A percentile compares a stretch with the other conserved stretches of the same genome.
phyloP scores from a whole-genome alignment of 2,888 invertebrate genomes.

The Dione vanillae region DNA sequence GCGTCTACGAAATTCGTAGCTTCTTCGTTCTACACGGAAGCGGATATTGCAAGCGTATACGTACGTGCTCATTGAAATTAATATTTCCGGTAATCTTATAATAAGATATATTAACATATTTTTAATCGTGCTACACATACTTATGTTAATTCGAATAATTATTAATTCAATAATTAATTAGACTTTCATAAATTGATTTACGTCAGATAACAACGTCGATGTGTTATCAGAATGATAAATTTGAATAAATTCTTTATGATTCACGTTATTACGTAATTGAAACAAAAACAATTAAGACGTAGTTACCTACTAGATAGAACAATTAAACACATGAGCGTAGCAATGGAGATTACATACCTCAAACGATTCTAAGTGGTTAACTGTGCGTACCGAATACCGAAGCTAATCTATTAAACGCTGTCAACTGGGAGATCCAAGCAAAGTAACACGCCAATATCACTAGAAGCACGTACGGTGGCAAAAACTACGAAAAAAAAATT shows the following conservation, averaged over 20 bases:
- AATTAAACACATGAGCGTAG: constrained; percentile 48
- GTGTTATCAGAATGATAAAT: constrained; percentile 12
- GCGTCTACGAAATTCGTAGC: constrained; percentile 76
- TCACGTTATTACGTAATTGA: constrained; percentile 39
- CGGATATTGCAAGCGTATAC: constrained; percentile 34
- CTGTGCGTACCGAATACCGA: constrained; percentile 53
- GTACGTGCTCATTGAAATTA: constrained; percentile 17
- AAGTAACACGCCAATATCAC: constrained; percentile 27
- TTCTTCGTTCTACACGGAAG: constrained; percentile 52
- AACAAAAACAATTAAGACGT: constrained; percentile 40
- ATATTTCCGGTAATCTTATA: constrained; percentile 34
- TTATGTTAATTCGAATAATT: constrained; percentile 10
- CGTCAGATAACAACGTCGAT: constrained; percentile 17
- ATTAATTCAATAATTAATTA: constrained; percentile 26
- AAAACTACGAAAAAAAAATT: constrained; percentile 33
- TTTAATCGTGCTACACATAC: constrained; percentile 9
- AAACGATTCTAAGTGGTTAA: constrained; percentile 55
- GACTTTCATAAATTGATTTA: constrained; percentile 19
- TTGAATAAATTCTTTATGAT: constrained; percentile 28
- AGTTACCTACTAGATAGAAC: constrained; percentile 20
- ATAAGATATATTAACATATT: constrained; percentile 7
- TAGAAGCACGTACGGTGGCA: constrained; percentile 32
- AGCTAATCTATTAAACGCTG: constrained; percentile 56
- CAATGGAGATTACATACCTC: constrained; percentile 55
- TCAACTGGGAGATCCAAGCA: constrained; percentile 47